Base-by-base conservation (phyloP, 2,888 invertebrate species). In the Tetragonisca angustula region DNA sequence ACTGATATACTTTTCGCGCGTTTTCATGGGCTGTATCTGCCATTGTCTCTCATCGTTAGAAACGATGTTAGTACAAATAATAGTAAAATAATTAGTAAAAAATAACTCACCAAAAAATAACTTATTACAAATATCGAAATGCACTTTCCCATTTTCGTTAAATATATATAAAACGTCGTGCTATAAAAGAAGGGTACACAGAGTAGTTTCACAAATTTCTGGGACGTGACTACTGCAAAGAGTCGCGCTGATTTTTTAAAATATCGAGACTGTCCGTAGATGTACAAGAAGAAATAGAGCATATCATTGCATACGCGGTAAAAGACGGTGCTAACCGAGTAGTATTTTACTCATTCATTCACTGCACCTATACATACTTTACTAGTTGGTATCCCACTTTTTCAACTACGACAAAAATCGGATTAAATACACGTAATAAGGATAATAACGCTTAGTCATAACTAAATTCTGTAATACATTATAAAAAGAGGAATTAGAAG, bases 371-470 rank as follows among this genome's bases (percentile, higher is more conserved):
- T 80, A 68, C 54, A 81, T 81, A 79, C 77, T 81, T 83, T 68
- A 81, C 73, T 86, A 88, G 81, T 89, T 84, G 78, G 78, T 86
- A 87, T 73, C 86, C 88, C 59, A 90, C 87, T 88, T 90, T 86
- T 50, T 78, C 61, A 76, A n/a, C 36, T 62, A 67, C n/a, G 32
- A 59, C 52, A 54, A 54, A 54, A 72, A 17, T 62, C 6, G 15
- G 5, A 67, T 71, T 56, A 71, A 56, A 64, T 17, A 69, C 24
- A 3, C 13, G 49, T 11, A 24, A 62, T 59, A 67, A 59, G n/a
- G n/a, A 9, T 36, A 52, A 54, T 56, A 70, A 17, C 11, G 68
- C n/a, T 27, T 36, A 21, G 13, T 9, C 15, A 19, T 67, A 17
- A 64, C 50, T 52, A n/a, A 21, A 70, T n/a, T 43, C 43, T 77